Percentiles rank a stretch among this genome's conserved stretches.
Evolutionary conservation across 1,140 invertebrate species (phyloP).

Genomic region (Magallana gigas): DNA sequence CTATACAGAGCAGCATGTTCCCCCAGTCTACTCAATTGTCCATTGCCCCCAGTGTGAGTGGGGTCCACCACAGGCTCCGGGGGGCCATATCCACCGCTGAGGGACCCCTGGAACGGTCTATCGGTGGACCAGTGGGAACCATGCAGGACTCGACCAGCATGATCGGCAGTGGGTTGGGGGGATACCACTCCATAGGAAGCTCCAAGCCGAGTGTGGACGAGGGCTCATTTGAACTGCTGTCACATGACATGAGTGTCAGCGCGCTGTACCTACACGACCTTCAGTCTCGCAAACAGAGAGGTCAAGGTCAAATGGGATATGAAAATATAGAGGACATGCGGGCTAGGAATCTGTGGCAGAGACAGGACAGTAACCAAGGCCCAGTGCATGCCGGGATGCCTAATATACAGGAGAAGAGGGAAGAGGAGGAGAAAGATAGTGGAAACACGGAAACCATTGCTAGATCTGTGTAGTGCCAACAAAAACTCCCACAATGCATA

Average conservation of each 20-base stretch:
- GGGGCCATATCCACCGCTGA: conserved; percentile 82
- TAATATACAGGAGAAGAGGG: conserved; percentile 58
- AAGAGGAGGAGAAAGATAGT: conserved; percentile 54
- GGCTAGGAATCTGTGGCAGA: conserved; percentile 64
- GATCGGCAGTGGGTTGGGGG: conserved; percentile 38
- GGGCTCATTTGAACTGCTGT: conserved; percentile 69
- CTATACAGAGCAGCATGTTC: conserved; percentile 61
- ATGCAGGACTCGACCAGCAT: conserved; percentile 49
- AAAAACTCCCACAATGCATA: too few relatives aligned
- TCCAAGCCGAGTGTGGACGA: conserved; percentile 65
- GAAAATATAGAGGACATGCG: conserved; percentile 65
- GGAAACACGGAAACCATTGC: neutral
- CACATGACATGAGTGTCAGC: conserved; percentile 89
- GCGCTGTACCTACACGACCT: conserved; percentile 89
- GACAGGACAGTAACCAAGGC: conserved; percentile 60
- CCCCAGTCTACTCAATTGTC: conserved; percentile 48
- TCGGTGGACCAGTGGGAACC: conserved; percentile 43
- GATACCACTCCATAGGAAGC: neutral
- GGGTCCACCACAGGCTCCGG: conserved; percentile 62
- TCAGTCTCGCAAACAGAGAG: conserved; percentile 78
- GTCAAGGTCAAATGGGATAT: conserved; percentile 50
- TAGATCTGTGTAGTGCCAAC: neutral
- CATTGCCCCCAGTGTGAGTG: conserved; percentile 41
- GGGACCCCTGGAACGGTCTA: conserved; percentile 78
- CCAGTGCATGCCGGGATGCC: conserved; percentile 60